phyloP scores from a whole-genome alignment of 2,888 invertebrate species.

The Drosophila subsilvestris region DNA sequence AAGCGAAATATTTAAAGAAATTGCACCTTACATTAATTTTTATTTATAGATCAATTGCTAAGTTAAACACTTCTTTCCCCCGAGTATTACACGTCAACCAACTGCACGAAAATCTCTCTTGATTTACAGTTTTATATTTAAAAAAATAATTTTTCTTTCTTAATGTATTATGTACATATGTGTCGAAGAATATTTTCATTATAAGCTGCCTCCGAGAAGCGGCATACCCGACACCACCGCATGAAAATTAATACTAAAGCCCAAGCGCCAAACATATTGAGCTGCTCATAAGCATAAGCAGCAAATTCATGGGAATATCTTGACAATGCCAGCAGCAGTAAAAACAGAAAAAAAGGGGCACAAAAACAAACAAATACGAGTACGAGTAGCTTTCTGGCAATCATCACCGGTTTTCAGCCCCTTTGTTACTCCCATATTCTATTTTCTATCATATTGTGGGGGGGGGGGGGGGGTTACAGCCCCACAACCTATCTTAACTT shows the following conservation, averaged over 20 bases:
- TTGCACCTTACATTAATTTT: no score
- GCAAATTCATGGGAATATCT: conserved; percentile 30
- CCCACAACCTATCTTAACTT: no score
- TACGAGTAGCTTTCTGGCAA: conserved; percentile 55
- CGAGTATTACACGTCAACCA: not conserved
- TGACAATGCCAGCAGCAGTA: conserved; percentile 16
- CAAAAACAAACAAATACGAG: conserved; percentile 37
- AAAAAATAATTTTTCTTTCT: not conserved
- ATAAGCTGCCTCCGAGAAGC: not conserved
- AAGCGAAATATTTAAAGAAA: no score
- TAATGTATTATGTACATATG: no score
- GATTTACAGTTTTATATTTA: not conserved
- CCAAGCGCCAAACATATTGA: conserved; percentile 41
- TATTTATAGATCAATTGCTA: no score
- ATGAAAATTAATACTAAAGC: conserved; percentile 20
- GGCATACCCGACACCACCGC: not conserved
- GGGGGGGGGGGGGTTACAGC: no score
- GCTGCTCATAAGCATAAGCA: conserved; percentile 33
- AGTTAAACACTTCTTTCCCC: not conserved
- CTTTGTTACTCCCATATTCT: conserved; percentile 15
- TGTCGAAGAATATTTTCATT: not conserved
- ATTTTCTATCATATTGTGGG: no score
- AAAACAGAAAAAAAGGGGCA: conserved; percentile 22
- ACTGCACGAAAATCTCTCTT: not conserved
- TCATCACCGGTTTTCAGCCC: conserved; percentile 58